Evolutionary conservation across 2,888 invertebrate species (phyloP), one percentile per base, ranked within the genome.

Genomic region (Tricholauxania praeusta): DNA sequence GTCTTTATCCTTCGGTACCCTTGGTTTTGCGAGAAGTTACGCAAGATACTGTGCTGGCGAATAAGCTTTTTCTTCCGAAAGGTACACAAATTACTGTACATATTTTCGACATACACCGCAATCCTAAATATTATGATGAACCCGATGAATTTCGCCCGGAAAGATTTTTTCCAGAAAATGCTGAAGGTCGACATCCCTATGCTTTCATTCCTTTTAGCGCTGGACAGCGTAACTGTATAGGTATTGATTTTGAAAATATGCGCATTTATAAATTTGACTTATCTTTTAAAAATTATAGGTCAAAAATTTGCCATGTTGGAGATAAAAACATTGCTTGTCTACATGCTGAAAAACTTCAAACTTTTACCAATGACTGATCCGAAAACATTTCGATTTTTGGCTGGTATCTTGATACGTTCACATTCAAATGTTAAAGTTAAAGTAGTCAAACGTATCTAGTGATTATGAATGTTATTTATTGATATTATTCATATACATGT

Each of bases 1-100:
- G 92, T 28, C 79, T 93, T 12, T 91, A 89, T 77, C 93, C 93
- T 0, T 91, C 91, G 51, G 91, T 92, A 2, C 91, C 91, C 88
- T 89, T 8, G 88, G 93, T 59, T 79, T 79, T 32, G 75, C 91
- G 6, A 82, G 28, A 28, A 28, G 4, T 4, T 85, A 0, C 88
- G 89, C 72, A 81, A 84, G 10, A 79, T 80, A 0, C 70, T 76
- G 7, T 68, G 4, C 28, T 84, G 47, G 48, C 74, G 5, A 83
- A 84, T 72, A 82, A 82, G 1, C 67, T 84, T 0, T 68, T 82
- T 3, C n/a, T 86, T 2, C 86, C 86, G 0, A 70, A 80, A 22
- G 73, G 77, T 1, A 70, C 82, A 0, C 79, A 83, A 66, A 75
- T 84, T 1, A 48, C 64, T 0, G 53, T 86, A 2, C 80, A 81